Evolutionary conservation across 2,113 vertebrate species (phyloP).

Genomic region (Pyrgilauda ruficollis): DNA sequence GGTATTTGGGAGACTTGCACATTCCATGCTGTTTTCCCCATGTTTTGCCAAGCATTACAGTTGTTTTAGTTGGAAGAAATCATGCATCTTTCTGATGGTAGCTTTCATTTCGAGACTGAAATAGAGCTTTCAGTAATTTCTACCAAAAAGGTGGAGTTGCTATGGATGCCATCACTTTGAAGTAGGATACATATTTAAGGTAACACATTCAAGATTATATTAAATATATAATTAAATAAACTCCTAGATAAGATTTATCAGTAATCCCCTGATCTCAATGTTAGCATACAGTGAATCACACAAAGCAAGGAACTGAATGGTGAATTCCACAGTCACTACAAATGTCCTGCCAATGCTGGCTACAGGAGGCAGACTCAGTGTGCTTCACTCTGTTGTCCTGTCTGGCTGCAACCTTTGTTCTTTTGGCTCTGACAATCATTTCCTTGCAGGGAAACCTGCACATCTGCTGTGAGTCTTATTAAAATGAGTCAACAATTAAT

Average conservation of each 20-base stretch:
- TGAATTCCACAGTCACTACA: neutral
- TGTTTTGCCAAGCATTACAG: neutral
- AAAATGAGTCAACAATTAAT: neutral
- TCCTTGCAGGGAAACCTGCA: neutral
- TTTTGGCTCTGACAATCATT: neutral
- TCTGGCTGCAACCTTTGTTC: neutral
- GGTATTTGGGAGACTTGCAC: neutral
- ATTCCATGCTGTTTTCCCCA: neutral
- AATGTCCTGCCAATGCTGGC: neutral
- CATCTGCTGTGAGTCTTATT: neutral
- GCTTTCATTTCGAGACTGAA: neutral
- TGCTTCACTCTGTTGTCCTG: neutral
- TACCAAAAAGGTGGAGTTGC: neutral
- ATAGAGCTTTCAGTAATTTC: neutral
- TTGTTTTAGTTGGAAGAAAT: neutral
- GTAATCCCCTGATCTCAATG: neutral
- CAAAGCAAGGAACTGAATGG: neutral
- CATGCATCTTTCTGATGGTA: neutral
- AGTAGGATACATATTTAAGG: neutral
- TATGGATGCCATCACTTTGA: neutral
- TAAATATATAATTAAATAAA: too few relatives aligned
- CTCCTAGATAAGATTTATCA: neutral
- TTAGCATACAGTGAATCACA: neutral
- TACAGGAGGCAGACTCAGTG: neutral
- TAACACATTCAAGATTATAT: neutral